phyloP scores from a whole-genome alignment of 2,113 vertebrate species.

The Physeter macrocephalus region DNA sequence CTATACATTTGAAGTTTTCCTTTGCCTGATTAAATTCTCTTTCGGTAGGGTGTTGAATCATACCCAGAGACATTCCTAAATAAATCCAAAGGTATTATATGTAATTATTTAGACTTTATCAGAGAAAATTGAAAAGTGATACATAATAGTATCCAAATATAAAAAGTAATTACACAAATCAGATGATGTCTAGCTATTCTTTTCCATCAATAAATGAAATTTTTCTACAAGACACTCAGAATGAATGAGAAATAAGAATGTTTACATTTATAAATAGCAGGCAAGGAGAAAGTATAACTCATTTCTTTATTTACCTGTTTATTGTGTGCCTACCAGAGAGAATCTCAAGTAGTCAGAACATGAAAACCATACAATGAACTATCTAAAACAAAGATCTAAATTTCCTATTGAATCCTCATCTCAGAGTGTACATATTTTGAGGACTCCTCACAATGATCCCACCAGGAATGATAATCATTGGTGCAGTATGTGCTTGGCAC shows the following conservation, averaged over 20 bases:
- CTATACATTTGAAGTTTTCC: not conserved
- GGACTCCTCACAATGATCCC: not conserved
- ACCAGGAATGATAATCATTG: not conserved
- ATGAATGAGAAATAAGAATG: not conserved
- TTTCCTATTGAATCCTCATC: not conserved
- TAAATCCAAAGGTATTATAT: not conserved
- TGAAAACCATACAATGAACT: not conserved
- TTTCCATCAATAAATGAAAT: not conserved
- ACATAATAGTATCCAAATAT: not conserved
- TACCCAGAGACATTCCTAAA: not conserved
- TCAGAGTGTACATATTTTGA: not conserved
- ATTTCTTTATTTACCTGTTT: not conserved
- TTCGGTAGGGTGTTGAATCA: not conserved
- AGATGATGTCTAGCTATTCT: not conserved
- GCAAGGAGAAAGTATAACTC: not conserved
- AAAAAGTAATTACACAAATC: not conserved
- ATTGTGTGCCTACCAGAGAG: not conserved
- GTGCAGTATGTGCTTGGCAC: fast-evolving
- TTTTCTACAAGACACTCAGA: not conserved
- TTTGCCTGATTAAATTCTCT: not conserved
- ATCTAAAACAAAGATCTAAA: not conserved
- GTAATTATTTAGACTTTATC: not conserved
- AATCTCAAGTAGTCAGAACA: not conserved
- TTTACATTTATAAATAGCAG: not conserved
- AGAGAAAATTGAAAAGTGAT: not conserved